Conservation (phyloP, 2,888 invertebrate species). For the Maniola hyperantus region DNA sequence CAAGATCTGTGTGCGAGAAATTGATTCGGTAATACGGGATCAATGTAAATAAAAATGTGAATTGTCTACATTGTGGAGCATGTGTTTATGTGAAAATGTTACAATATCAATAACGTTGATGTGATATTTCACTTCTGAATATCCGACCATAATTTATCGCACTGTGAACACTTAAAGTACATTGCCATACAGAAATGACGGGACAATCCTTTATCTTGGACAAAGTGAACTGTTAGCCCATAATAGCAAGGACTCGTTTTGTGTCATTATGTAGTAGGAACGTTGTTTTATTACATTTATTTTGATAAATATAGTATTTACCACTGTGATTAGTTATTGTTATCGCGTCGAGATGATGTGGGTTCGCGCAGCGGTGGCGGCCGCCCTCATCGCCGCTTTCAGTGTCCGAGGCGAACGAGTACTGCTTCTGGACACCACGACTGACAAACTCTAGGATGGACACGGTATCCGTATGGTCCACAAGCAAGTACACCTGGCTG, state of each 20-base stretch:
- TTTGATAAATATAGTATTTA: constrained; percentile 50
- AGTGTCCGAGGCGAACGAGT: constrained; percentile 86
- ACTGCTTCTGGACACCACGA: constrained; percentile 94
- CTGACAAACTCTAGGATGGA: constrained; percentile 94
- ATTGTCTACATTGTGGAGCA: constrained; percentile 61
- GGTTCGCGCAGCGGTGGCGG: constrained; percentile 64
- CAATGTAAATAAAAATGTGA: constrained; percentile 76
- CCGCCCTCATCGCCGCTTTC: constrained; percentile 56
- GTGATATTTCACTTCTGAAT: constrained; percentile 33
- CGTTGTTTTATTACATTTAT: constrained; percentile 48
- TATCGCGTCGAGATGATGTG: constrained; percentile 78
- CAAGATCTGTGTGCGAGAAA: constrained; percentile 62
- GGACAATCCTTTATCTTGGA: constrained; percentile 70
- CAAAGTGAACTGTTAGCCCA: constrained; percentile 67
- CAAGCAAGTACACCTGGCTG: constrained; percentile 96
- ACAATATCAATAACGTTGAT: constrained; percentile 39
- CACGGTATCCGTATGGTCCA: constrained; percentile 93
- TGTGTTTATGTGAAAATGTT: constrained; percentile 45
- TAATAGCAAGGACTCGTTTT: constrained; percentile 51
- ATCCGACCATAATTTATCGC: constrained; percentile 27
- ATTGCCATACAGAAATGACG: constrained; percentile 70
- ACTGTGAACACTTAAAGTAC: constrained; percentile 50
- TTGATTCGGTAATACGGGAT: constrained; percentile 70
- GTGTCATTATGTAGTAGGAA: constrained; percentile 67
- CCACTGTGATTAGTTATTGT: constrained; percentile 53